Evolutionary conservation across 2,797 vertebrate genomes (phyloP), one percentile per base, ranked within the genome.

Genomic region (Mus spretus): DNA sequence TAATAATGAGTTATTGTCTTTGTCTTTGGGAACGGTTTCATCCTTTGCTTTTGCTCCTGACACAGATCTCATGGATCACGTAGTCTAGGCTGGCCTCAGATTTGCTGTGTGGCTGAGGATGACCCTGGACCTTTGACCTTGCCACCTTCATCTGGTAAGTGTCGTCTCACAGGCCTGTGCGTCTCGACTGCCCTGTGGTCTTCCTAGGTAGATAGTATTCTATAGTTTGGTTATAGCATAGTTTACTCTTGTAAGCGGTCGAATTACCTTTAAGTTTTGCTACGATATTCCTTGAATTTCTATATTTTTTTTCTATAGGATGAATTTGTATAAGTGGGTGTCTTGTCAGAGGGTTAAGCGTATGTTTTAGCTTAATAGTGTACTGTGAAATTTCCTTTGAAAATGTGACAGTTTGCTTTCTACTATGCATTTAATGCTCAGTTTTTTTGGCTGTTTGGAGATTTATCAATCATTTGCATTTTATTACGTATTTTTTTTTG

Each of bases 281-380:
- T 63, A 37, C 88, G 94, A 37, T 79, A 89, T 83, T 79, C n/a
- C 44, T 93, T 80, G 70, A 31, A 1, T 79, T 59, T 81, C 40
- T 89, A 22, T 55, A n/a, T 55, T 74, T 78, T 86, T 86, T 63
- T 11, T n/a, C 65, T 26, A 19, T 72, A 83, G 37, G 59, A 78
- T 65, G 80, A 50, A 80, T 87, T 92, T 78, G n/a, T 80, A 77
- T 53, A 91, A 89, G 15, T 92, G 37, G 70, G 82, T 74, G 70
- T 92, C 28, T 26, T 67, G 2, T 89, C 79, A 93, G 90, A 78
- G 37, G 6, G 34, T 72, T 83, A 86, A 83, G 7, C 14, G 55
- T 89, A 82, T 63, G 83, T 95, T 95, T 95, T 81, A 92, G 34
- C 59, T 84, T 81, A 78, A 10, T 91, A 81, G 53, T 37, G 67